phyloP scores from a whole-genome alignment of 2,888 invertebrate genomes.

The Machimus rusticus region DNA sequence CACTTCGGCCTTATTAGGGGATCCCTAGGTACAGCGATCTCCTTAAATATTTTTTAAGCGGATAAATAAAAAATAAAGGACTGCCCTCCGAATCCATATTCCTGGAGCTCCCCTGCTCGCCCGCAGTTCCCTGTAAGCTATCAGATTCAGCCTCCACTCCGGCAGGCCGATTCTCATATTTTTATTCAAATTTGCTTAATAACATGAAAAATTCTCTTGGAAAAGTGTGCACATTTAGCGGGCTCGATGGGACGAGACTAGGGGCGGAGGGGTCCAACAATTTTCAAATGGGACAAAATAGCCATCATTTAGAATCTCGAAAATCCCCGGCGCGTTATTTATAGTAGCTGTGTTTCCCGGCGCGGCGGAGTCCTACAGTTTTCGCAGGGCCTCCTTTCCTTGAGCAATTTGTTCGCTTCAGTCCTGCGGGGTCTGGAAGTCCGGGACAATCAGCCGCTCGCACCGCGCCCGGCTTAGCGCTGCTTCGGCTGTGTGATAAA shows the following conservation, averaged over 20 bases:
- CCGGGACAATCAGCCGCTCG: not conserved
- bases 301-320: constrained; percentile 24
- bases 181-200: constrained; percentile 30
- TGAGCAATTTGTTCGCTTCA: not conserved
- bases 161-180: not conserved
- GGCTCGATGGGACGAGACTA: not conserved
- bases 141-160: not conserved
- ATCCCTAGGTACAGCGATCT: not conserved
- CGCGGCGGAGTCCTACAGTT: not conserved
- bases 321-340: constrained; percentile 23
- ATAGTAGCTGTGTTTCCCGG: not conserved
- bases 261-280: not conserved
- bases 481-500: not conserved
- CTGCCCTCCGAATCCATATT: not conserved
- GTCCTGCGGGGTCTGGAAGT: not conserved
- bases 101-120: not conserved
- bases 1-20: not conserved
- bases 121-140: not conserved
- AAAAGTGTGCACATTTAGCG: constrained; percentile 4
- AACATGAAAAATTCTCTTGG: constrained; percentile 13
- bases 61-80: not conserved
- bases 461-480: not conserved
- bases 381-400: not conserved
- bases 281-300: constrained; percentile 19
- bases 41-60: not conserved